Evolutionary conservation across 2,888 invertebrate species (phyloP), one percentile per base, ranked within the genome.

Genomic region (Chymomyza procnemis): DNA sequence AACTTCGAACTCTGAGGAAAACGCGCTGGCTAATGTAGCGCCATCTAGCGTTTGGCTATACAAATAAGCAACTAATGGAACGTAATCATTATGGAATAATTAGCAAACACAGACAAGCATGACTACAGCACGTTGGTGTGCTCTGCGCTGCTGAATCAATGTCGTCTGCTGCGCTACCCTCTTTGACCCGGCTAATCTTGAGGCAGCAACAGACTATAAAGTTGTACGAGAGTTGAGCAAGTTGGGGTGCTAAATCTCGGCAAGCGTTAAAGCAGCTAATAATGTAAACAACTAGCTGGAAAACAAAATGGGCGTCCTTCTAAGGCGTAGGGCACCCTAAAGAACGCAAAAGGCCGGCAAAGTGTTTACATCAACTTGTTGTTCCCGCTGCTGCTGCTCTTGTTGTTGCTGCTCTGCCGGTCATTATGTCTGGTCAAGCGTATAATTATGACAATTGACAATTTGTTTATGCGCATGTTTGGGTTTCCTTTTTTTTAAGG

Each of bases 391-490:
- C 30, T 61, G 67, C 63, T 71, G 79, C 61, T 68, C 80, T 59
- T 66, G 34, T 63, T 66, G 52, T 57, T 61, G 41, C 41, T 61
- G 21, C 30, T n/a, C n/a, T 61, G 67, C 63, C 71, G 79, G 63
- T 68, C 80, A 75, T 71, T 47, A 64, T 46, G 68, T 67, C 69
- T 78, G 84, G 59, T 80, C 84, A 74, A 67, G 81, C 80, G 76
- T 69, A 61, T 81, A 80, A 81, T 85, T 81, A 85, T 81, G 84
- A 83, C 80, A 85, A 81, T 85, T 85, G 81, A 66, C 72, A 71
- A 65, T 73, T 60, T 70, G 56, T 59, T 66, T 61, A 67, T 74
- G 71, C 84, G 84, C 76, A 59, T 64, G 65, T 78, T 70, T 83
- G 81, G 70, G 69, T 66, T 9, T 41, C 12, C 9, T 34, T 41